phyloP scores from a whole-genome alignment of 2,113 vertebrate species.

The Carassius gibelio region DNA sequence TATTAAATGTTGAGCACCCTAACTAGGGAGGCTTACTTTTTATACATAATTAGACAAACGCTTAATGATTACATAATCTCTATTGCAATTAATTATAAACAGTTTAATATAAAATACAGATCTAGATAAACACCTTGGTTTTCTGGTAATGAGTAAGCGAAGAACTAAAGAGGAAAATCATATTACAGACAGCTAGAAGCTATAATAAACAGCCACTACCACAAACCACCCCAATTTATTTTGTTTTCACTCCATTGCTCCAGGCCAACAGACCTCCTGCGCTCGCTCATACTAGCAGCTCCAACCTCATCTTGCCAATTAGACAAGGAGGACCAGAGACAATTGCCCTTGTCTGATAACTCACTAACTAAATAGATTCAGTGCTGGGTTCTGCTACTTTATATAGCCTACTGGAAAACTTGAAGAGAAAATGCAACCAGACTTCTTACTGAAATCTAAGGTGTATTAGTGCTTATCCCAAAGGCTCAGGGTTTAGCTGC shows the following conservation, averaged over 20 bases:
- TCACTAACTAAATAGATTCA: slow-evolving; percentile 43
- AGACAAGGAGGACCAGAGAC: slow-evolving; percentile 54
- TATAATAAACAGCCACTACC: slow-evolving; percentile 45
- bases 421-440: slow-evolving; percentile 6
- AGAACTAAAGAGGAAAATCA: neutral
- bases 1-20: neutral
- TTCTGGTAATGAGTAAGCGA: neutral
- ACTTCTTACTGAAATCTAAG: too few relatives aligned
- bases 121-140: neutral
- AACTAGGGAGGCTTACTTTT: neutral
- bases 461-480: neutral
- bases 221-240: slow-evolving; percentile 59
- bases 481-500: neutral
- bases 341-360: slow-evolving; percentile 39
- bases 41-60: neutral
- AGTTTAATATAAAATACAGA: neutral
- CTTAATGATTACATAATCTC: neutral
- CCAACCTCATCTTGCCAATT: slow-evolving; percentile 67
- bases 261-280: slow-evolving; percentile 62
- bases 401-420: slow-evolving; percentile 25
- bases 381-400: slow-evolving; percentile 22
- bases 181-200: slow-evolving; percentile 63
- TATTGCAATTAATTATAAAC: neutral
- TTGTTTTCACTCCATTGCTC: slow-evolving; percentile 68
- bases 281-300: slow-evolving; percentile 59